Evolutionary conservation across 2,113 vertebrate genomes (phyloP).

Genomic region (Gallinago undulata): DNA sequence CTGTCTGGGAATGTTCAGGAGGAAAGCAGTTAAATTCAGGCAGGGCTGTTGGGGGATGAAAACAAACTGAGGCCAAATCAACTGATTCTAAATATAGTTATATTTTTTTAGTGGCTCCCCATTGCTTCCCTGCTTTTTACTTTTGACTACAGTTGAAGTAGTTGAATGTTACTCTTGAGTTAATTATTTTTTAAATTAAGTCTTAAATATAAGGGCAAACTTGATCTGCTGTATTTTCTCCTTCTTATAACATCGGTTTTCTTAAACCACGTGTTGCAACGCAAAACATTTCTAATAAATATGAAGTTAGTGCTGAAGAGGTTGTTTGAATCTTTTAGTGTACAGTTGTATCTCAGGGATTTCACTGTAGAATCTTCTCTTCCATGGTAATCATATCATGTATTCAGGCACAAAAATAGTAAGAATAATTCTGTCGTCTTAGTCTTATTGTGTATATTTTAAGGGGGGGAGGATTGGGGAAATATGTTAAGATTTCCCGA

Average conservation of each 20-base stretch:
- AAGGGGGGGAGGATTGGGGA: background rate
- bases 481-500: background rate
- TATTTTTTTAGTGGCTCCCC: background rate
- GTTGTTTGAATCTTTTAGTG: constrained; percentile 40
- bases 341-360: constrained; percentile 43
- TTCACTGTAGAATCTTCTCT: background rate
- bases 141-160: background rate
- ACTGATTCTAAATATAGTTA: background rate
- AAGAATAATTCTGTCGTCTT: background rate
- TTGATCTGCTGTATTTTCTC: constrained; percentile 32
- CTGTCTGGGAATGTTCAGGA: background rate
- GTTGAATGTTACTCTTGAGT: background rate
- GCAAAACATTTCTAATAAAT: constrained; percentile 23
- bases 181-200: constrained; percentile 13
- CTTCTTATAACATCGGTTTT: background rate
- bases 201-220: background rate
- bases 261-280: background rate
- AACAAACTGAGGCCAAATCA: background rate
- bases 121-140: background rate
- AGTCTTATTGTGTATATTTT: background rate
- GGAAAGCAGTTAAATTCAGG: background rate
- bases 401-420: background rate
- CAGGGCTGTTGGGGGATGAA: background rate
- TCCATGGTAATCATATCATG: background rate
- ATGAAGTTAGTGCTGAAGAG: constrained; percentile 18